phyloP scores from a whole-genome alignment of 2,113 vertebrate genomes.

The Petromus typicus region DNA sequence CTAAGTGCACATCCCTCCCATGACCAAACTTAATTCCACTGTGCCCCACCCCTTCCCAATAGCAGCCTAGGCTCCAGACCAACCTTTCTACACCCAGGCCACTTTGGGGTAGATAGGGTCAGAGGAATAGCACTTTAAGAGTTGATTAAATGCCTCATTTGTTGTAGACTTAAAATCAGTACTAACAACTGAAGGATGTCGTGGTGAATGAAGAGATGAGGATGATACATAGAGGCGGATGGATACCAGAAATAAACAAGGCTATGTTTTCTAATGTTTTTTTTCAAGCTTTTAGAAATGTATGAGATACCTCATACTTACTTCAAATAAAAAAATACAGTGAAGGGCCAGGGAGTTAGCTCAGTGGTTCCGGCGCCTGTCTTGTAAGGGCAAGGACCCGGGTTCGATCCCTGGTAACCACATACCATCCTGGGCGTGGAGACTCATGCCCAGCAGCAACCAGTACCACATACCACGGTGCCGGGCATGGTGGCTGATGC shows the following conservation, averaged over 20 bases:
- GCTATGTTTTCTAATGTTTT: not conserved
- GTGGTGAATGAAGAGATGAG: not conserved
- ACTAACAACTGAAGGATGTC: not conserved
- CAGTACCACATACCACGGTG: no score
- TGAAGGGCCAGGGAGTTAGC: no score
- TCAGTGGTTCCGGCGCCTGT: no score
- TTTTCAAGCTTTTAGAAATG: constrained; percentile 35
- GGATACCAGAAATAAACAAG: not conserved
- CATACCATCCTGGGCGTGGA: no score
- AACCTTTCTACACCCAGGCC: no score
- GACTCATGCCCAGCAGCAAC: no score
- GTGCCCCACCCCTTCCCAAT: not conserved
- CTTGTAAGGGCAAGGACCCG: no score
- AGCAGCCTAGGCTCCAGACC: not conserved
- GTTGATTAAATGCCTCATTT: not conserved
- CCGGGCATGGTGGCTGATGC: no score
- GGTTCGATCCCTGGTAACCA: no score
- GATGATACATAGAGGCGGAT: accelerated
- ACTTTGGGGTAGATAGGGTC: not conserved
- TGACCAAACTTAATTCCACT: not conserved
- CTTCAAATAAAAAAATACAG: constrained; percentile 55
- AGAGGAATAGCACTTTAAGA: not conserved
- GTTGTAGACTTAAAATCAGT: not conserved
- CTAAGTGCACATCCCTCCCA: not conserved
- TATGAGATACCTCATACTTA: constrained; percentile 49